Percentiles rank a stretch among this genome's conserved stretches.
Conservation (phyloP, 2,888 invertebrate species). For the Tenodera sinensis region DNA sequence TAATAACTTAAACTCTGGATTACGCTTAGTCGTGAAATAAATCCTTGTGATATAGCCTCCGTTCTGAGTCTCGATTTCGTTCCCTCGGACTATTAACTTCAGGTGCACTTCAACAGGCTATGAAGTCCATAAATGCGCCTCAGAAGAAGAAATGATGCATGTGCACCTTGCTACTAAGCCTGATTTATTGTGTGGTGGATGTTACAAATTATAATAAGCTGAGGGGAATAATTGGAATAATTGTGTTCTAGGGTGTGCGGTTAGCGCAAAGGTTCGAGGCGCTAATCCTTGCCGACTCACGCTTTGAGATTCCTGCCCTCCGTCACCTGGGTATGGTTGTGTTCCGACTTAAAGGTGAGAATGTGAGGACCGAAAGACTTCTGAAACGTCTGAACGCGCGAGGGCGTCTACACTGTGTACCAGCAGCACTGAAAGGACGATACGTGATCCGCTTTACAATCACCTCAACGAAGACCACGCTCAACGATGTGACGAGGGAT, state of each 20-base stretch:
- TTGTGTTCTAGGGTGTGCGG: slow-evolving; percentile 67
- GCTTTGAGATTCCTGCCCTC: slow-evolving; percentile 81
- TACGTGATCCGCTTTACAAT: slow-evolving; percentile 69
- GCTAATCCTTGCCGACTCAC: slow-evolving; percentile 71
- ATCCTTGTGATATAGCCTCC: too few species aligned
- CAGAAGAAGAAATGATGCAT: too few species aligned
- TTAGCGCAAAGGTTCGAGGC: slow-evolving; percentile 89
- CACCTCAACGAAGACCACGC: slow-evolving; percentile 71
- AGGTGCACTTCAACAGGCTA: too few species aligned
- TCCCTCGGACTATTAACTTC: too few species aligned
- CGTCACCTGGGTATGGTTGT: slow-evolving; percentile 88
- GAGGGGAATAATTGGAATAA: neutral
- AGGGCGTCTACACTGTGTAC: slow-evolving; percentile 90
- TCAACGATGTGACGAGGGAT: slow-evolving; percentile 62
- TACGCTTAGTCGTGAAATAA: too few species aligned
- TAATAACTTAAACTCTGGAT: too few species aligned
- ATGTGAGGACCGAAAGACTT: slow-evolving; percentile 81
- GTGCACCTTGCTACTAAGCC: too few species aligned
- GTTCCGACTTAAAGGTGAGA: slow-evolving; percentile 81
- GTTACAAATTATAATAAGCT: too few species aligned
- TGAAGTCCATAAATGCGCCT: too few species aligned
- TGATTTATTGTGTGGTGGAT: too few species aligned
- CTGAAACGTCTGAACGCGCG: slow-evolving; percentile 83
- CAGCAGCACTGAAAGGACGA: slow-evolving; percentile 80
- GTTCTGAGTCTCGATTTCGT: too few species aligned